These are phyloP conservation scores for Tenualosa ilisha DNA, from an alignment of 2,797 vertebrate species.

Conservation along the genomic window DNA sequence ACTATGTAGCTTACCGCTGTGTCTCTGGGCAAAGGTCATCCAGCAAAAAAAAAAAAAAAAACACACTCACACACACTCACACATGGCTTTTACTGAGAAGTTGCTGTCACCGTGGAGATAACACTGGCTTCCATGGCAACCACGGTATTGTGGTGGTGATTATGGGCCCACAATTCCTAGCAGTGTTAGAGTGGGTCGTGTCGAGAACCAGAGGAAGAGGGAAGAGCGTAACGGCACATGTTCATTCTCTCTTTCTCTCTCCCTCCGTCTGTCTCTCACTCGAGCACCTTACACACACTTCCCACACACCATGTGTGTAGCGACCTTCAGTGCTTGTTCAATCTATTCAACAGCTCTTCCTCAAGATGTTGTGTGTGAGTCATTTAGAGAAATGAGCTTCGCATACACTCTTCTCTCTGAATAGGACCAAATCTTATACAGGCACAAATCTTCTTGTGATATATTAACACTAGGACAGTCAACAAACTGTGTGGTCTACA, in stretches of 20 bases:
- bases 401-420: not conserved
- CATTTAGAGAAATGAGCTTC: not conserved
- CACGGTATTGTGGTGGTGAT: slow-evolving; percentile 18
- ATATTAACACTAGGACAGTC: not conserved
- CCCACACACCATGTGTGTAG: slow-evolving; percentile 19
- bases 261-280: not conserved
- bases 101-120: slow-evolving; percentile 60
- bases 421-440: not conserved
- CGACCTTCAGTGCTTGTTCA: slow-evolving; percentile 15
- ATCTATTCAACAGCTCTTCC: not conserved
- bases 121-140: slow-evolving; percentile 48
- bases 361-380: not conserved
- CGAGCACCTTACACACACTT: slow-evolving; percentile 17
- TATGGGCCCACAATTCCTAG: slow-evolving; percentile 9
- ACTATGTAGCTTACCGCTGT: slow-evolving; percentile 26
- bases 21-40: slow-evolving; percentile 57
- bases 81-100: slow-evolving; percentile 47
- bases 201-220: not conserved
- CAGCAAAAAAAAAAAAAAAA: slow-evolving; percentile 30
- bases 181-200: slow-evolving; percentile 14
- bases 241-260: not conserved
- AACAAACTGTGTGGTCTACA: not conserved
- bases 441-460: not conserved
- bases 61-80: too few relatives aligned
- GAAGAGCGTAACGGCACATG: not conserved